Evolutionary conservation across 2,888 invertebrate species (phyloP), one percentile per base, ranked within the genome.

Genomic region (Achlya flavicornis): DNA sequence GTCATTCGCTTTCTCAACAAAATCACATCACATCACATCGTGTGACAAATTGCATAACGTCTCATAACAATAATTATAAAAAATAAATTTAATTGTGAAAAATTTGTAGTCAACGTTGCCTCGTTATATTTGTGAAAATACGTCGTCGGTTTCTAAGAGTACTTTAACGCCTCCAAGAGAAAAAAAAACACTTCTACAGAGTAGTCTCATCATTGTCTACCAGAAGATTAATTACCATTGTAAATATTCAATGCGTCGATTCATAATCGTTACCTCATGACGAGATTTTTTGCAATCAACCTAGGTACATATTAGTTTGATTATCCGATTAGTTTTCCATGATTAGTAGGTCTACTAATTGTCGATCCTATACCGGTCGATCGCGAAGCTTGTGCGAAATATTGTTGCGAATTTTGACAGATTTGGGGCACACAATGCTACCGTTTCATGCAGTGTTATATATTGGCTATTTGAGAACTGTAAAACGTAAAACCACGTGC

Each of bases 221-320:
- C 66, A 74, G 72, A 78, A 81, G 76, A 85, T 79, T 87, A 88
- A 90, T 91, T 84, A 82, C 80, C 74, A 90, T 90, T 89, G 88
- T 90, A 79, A 89, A 87, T 88, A 90, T 89, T 88, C 88, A 89
- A 86, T 82, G 82, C 77, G 76, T 74, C 66, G 71, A 79, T 72
- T 76, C 74, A 79, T 81, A 82, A 86, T 80, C 76, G 75, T 85
- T 85, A 84, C 79, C 72, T 83, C 77, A 80, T 80, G 76, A 78
- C 76, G 80, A 72, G 73, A 76, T 81, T 77, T 76, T 74, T 75
- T 74, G 73, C 73, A 81, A 79, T 78, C 73, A 80, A 16, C 26
- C 38, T 58, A 58, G 7, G 5, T 19, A 43, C 16, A 19, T 76
- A 68, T 70, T 75, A 70, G 73, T 72, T 77, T 80, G 69, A 74